Base-by-base conservation (phyloP, 2,113 vertebrate genomes). In the Picathartes gymnocephalus region DNA sequence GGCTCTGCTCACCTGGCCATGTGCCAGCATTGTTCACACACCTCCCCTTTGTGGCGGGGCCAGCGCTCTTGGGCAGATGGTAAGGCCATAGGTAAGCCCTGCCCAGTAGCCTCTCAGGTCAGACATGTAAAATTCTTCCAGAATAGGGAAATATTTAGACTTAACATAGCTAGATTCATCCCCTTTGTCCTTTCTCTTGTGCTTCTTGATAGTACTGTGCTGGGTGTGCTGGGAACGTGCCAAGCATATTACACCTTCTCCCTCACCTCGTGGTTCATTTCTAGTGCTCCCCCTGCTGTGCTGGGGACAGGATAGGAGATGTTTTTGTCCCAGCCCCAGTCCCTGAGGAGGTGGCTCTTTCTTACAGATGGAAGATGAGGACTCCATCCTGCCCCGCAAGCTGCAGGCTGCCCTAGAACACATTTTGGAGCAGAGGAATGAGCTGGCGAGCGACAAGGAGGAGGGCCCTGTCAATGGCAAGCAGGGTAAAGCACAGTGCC, bases 381-480 rank as follows among this genome's bases (percentile, higher is more conserved):
- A 99, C 92, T 99, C 98, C 62, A 99, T 99, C 80, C 98, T 99
- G 79, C 99, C 99, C 81, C 99, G 99, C 87, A 99, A 99, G 96
- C 98, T 99, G 93, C 99, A 99, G 97, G 98, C 98, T 0, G 99
- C 99, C 68, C 98, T 99, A 6, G 99, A 99, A 62, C 98, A 99
- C 60, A 98, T 99, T 71, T 96, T 99, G 95, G 99, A 99, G 79
- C 99, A 98, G 97, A 98, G 99, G 97, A 99, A 97, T 10, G 98
- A 99, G 73, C 93, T 99, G 95, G 99, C 98, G 1, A 97, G 90
- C 7, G 99, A 99, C 69, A 98, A 98, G 93, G 98, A 98, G 58
- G 98, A 99, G 65, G 92, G 93, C 35, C 28, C 97, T 19, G 93
- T 95, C 15, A 98, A 97, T 74, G 96, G 98, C 98, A 98, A 98